Evolutionary conservation across 2,797 vertebrate genomes (phyloP), one percentile per base, ranked within the genome.

Genomic region (Hafferia zeledoni): DNA sequence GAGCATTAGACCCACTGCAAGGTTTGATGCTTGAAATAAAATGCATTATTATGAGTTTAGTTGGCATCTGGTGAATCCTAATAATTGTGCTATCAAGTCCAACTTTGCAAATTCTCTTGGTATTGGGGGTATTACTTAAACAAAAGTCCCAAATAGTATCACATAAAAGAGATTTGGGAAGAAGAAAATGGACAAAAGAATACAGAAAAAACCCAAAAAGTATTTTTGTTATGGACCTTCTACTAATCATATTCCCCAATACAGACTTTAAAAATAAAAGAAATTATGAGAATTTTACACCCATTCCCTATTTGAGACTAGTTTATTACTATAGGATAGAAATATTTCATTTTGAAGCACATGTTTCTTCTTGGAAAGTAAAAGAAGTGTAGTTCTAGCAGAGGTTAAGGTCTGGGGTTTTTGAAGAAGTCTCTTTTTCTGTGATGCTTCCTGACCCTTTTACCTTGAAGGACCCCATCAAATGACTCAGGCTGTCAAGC

Each of bases 401-500:
- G 88, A 94, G 76, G 69, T 56, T 87, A 81, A 94, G 25, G 33
- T 41, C 75, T 92, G 39, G 81, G 61, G 8, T 15, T 78, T 95
- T 92, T 93, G n/a, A 95, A 93, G 84, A 75, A 90, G 30, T 76
- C 61, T 25, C 18, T 68, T 83, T 77, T 83, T 43, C 57, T 93
- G 49, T 91, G 84, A 91, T 75, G 71, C 50, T 95, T 85, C 71
- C 13, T 52, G 71, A 86, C 55, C 56, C 55, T 93, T 94, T 93
- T 95, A 69, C 75, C 64, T 84, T 85, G 68, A 87, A 87, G 69
- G 35, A 77, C 71, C 46, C 81, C 75, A 68, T 95, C 87, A 95
- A 96, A 94, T 83, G 60, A 91, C 72, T 96, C 69, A 83, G 88
- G 84, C n/a, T 92, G 82, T 41, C 53, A 56, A 43, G 46, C 55